Conservation (phyloP, 2,113 vertebrate species). For the Mobula birostris region DNA sequence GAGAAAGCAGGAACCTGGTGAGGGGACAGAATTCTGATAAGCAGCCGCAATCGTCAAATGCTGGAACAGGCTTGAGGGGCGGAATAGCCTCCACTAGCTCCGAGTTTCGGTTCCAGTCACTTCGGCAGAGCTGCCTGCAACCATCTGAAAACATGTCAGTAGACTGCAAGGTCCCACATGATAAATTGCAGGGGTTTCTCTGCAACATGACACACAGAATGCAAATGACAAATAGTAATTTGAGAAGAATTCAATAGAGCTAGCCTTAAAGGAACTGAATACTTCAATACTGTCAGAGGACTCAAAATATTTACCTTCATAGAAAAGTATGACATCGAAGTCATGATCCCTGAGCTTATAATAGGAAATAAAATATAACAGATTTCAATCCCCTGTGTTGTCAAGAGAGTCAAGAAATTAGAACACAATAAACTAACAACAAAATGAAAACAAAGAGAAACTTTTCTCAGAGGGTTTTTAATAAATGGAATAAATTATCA, state of each 20-base stretch:
- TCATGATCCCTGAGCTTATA: background rate
- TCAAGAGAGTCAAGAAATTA: background rate
- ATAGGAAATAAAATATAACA: background rate
- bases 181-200: background rate
- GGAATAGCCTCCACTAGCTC: no score
- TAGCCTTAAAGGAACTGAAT: background rate
- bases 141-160: background rate
- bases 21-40: no score
- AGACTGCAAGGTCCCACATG: background rate
- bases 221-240: background rate
- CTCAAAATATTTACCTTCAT: background rate
- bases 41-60: no score
- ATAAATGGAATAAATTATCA: conserved; percentile 31
- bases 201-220: background rate
- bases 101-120: background rate
- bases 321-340: background rate
- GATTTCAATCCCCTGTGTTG: no score
- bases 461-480: background rate
- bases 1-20: no score
- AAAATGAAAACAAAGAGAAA: conserved; percentile 14
- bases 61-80: no score
- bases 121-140: background rate
- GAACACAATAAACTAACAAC: conserved; percentile 3
- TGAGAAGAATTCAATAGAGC: background rate
- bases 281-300: background rate